phyloP scores from a whole-genome alignment of 2,113 vertebrate genomes.

The Salvelinus namaycush region DNA sequence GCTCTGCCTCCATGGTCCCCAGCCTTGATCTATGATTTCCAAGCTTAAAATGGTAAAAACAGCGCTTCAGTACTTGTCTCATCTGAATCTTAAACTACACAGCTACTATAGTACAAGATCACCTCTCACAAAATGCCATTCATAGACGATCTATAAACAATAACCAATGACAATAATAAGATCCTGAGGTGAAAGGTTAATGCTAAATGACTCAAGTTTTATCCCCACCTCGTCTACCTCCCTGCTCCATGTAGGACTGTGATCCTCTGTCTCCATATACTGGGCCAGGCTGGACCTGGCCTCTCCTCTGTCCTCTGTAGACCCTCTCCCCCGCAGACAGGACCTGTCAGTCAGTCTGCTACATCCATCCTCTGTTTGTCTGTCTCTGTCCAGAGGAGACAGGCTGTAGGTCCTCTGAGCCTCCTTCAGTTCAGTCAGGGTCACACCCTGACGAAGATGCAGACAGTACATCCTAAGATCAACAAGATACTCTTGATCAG shows the following conservation, averaged over 20 bases:
- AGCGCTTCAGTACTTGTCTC: no score
- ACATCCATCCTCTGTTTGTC: conserved; percentile 59
- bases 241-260: conserved; percentile 45
- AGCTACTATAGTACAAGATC: not conserved
- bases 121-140: not conserved
- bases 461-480: not conserved
- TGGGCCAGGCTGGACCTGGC: conserved; percentile 4
- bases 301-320: conserved; percentile 52
- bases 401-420: conserved; percentile 82
- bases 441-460: conserved; percentile 80
- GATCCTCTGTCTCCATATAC: conserved; percentile 47
- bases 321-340: conserved; percentile 19
- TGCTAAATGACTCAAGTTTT: not conserved
- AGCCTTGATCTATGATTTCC: conserved; percentile 51
- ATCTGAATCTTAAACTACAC: not conserved
- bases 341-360: conserved; percentile 17
- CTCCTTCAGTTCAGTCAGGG: conserved; percentile 88
- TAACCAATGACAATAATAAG: not conserved
- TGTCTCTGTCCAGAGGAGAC: conserved; percentile 74
- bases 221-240: conserved; percentile 74
- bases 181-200: not conserved
- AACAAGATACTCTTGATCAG: not conserved
- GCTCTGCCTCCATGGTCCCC: conserved; percentile 44
- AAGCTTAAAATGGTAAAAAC: conserved; percentile 40
- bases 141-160: not conserved